Base-by-base conservation (phyloP, 1,140 invertebrate genomes). In the Brachionus plicatilis region DNA sequence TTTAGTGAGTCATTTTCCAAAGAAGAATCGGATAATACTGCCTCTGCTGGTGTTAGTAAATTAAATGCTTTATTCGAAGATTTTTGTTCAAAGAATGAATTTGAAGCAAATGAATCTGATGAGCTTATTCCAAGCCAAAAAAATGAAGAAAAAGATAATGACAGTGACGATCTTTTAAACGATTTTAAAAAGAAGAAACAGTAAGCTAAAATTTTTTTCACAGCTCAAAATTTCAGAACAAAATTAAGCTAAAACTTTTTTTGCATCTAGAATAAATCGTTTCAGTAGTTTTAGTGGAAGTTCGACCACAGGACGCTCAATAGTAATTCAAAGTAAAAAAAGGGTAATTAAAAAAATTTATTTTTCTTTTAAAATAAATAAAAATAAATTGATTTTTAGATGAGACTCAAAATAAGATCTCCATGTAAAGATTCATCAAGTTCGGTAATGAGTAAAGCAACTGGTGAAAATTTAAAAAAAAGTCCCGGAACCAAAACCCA, bases 271-370 rank as follows among this genome's bases (percentile, higher is more conserved):
- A 27, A 17, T 50, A 27, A 76, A 76, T 76, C 72, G 72, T 7
- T 76, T 76, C 12, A 76, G 43, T 29, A 76, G 72, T 50, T 76
- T 76, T 50, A 50, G 11, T 76, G 72, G n/a, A 12, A 50, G 17
- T 24, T 50, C 43, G 47, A 37, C 72, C 12, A 29, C 72, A n/a
- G 72, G 41, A 20, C 50, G 79, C 1, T 82, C 79, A n/a, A 82
- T 82, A 17, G 79, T 82, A 20, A 37, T 82, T 43, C 79, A 60
- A 82, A 60, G 41, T 24, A 82, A 82, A 68, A 82, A 82, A 37
- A 82, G 79, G n/a, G 79, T 82, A 65, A 41, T 53, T 53, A 24
- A 43, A 14, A 17, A 37, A 12, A 17, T 24, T 68, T 60, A 41
- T 33, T 20, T 45, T 9, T 12, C 3, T 14, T 20, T 68, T 17